Evolutionary conservation across 2,888 invertebrate genomes (phyloP), one percentile per base, ranked within the genome.

Genomic region (Tupiocoris notatus): DNA sequence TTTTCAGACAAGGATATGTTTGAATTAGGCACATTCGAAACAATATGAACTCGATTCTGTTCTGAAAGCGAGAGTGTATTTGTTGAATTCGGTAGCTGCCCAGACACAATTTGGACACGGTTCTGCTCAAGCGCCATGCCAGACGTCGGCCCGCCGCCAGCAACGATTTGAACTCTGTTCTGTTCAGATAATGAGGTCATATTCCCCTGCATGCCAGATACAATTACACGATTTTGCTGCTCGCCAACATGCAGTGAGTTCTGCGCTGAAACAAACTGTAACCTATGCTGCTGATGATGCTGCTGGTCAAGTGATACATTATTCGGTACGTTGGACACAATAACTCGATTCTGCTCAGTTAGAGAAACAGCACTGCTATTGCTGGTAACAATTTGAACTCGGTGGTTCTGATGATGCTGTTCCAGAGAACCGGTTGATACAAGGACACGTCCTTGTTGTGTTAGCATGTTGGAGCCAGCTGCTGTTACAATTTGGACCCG

Each of bases 301-400:
- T 80, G 79, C 54, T 79, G 79, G 18, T 80, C 81, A n/a, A 78
- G 20, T 3, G 77, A 70, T 21, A 77, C 63, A 20, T 75, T 73
- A 70, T 75, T 79, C 39, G 79, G 79, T 1, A 79, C 77, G 23
- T 77, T 80, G 16, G 80, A 80, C 17, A 80, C 80, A n/a, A 80
- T 79, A n/a, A 80, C 79, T 12, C 79, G 71, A 70, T 80, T 80
- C 59, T 79, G 80, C 65, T 80, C 80, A 20, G 80, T 79, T 12
- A 80, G 74, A 7, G 79, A 78, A 18, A 80, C 62, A 1, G 79
- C 78, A 73, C 79, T 77, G 16, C 79, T 76, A 73, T 79, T 77
- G 62, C 77, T 76, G 16, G 80, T 80, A 9, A 81, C 79, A 24
- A 81, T 81, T 73, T 81, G 80, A 20, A 81, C 79, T 68, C 80